A percentile compares a stretch with the other conserved stretches of the same genome.
Conservation (phyloP, 2,113 vertebrate species). For the Sardina pilchardus region DNA sequence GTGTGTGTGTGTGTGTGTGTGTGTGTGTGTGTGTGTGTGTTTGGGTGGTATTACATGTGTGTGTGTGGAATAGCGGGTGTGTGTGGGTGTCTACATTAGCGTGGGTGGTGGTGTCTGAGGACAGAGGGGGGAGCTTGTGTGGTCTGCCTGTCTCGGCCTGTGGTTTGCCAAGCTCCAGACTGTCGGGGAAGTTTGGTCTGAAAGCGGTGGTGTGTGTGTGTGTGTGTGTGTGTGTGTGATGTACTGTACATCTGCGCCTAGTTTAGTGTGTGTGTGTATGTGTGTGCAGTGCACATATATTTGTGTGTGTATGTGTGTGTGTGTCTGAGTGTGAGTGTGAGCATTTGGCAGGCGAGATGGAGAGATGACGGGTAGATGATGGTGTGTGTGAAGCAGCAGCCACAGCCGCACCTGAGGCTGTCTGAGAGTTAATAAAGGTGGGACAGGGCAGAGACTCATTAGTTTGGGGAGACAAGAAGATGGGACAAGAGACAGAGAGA, state of each 20-base stretch:
- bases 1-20: neutral
- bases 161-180: constrained; percentile 43
- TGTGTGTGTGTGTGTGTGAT: neutral
- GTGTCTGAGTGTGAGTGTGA: constrained; percentile 27
- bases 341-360: constrained; percentile 51
- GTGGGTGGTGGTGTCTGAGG: constrained; percentile 29
- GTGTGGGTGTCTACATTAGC: neutral
- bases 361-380: neutral
- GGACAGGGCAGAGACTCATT: constrained; percentile 46
- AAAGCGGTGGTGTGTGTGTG: neutral
- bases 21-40: constrained; percentile 11
- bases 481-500: no score
- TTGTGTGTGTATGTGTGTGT: constrained; percentile 20
- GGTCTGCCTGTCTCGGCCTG: constrained; percentile 50
- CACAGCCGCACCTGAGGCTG: neutral
- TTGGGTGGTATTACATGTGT: neutral
- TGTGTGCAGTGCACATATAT: constrained; percentile 9
- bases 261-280: constrained; percentile 15
- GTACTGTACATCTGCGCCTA: neutral
- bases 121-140: neutral
- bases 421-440: neutral
- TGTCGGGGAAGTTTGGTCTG: constrained; percentile 42
- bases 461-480: constrained; percentile 38
- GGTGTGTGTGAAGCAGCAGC: neutral
- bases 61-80: neutral